Conservation (phyloP, 2,888 invertebrate species). For the Synergus gifuensis region DNA sequence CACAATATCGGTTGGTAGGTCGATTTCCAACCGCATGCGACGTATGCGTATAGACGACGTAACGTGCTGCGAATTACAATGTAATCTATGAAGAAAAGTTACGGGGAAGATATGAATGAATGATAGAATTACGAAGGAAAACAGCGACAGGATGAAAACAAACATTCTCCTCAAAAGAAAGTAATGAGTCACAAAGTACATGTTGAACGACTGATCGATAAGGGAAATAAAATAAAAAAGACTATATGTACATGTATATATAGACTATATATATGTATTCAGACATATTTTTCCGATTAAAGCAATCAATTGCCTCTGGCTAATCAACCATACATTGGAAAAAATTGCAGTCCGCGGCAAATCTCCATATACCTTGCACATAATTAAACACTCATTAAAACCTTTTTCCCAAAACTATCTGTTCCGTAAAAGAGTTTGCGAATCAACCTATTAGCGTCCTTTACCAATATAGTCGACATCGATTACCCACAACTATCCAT, state of each 20-base stretch:
- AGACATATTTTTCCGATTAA: background rate
- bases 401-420: background rate
- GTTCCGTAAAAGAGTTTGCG: background rate
- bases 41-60: slow-evolving; percentile 28
- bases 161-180: slow-evolving; percentile 7
- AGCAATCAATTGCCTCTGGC: background rate
- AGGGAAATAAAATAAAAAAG: background rate
- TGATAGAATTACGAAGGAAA: background rate
- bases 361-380: background rate
- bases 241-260: no score
- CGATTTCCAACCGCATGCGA: slow-evolving; percentile 53
- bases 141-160: slow-evolving; percentile 1
- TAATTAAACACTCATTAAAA: background rate
- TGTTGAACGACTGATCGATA: background rate
- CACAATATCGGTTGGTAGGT: slow-evolving; percentile 61
- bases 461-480: background rate
- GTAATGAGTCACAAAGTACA: slow-evolving; percentile 3
- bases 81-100: slow-evolving; percentile 29
- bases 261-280: background rate
- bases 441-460: background rate
- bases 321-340: background rate
- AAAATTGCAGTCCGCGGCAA: background rate
- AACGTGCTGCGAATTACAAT: slow-evolving; percentile 54
- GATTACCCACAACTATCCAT: background rate
- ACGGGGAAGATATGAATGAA: slow-evolving; percentile 2